phyloP scores from a whole-genome alignment of 2,888 invertebrate genomes.

The Epirrita christyi region DNA sequence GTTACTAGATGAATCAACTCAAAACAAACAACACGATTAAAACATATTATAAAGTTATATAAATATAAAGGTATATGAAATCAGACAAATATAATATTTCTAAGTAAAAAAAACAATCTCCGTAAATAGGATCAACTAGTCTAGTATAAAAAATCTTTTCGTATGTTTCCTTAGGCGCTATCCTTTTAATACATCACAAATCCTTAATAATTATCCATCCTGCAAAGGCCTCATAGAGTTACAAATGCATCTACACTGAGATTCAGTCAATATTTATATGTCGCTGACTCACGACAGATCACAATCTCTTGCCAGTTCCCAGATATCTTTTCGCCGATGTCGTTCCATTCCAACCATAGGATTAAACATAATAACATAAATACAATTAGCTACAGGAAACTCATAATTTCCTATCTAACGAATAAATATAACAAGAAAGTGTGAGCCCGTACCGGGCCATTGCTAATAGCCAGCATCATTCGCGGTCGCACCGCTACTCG shows the following conservation, averaged over 20 bases:
- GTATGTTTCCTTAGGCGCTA: conserved; percentile 86
- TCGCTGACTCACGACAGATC: conserved; percentile 85
- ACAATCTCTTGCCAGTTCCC: conserved; percentile 84
- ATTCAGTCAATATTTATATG: conserved; percentile 85
- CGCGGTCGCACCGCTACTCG: conserved; percentile 82
- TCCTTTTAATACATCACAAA: conserved; percentile 85
- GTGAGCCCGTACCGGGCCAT: conserved; percentile 66
- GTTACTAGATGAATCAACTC: conserved; percentile 72
- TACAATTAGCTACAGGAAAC: conserved; percentile 84
- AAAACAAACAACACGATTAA: conserved; percentile 86
- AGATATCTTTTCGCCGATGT: conserved; percentile 74
- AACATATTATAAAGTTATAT: conserved; percentile 79
- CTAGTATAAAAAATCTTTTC: conserved; percentile 85
- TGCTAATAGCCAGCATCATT: conserved; percentile 79
- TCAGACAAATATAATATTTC: conserved; percentile 84
- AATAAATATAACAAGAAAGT: conserved; percentile 82
- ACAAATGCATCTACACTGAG: conserved; percentile 86
- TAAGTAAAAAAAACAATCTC: conserved; percentile 86
- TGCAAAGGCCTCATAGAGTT: conserved; percentile 85
- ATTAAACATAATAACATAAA: conserved; percentile 77
- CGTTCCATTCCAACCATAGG: conserved; percentile 79
- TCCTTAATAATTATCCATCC: conserved; percentile 84
- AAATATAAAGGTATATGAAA: conserved; percentile 84
- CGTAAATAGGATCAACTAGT: conserved; percentile 85
- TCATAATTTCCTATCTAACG: conserved; percentile 82